Evolutionary conservation across 2,797 vertebrate genomes (phyloP).

Genomic region (Platyrinchus mystaceus): DNA sequence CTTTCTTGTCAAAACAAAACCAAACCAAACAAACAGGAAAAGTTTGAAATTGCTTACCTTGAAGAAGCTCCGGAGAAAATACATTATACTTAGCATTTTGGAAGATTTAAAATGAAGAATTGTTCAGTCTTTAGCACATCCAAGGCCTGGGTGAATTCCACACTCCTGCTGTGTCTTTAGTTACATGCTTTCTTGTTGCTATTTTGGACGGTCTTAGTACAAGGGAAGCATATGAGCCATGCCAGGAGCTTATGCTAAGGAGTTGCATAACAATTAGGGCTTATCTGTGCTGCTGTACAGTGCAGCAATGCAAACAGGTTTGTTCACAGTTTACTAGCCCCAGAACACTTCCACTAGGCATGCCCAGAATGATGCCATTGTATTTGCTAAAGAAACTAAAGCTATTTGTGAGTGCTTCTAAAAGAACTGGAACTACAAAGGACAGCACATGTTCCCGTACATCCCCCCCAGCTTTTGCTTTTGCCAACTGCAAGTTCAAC

Average conservation of each 20-base stretch:
- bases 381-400: constrained; percentile 72
- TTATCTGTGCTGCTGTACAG: constrained; percentile 74
- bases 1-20: constrained; percentile 18
- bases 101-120: constrained; percentile 44
- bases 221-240: constrained; percentile 74
- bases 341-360: constrained; percentile 73
- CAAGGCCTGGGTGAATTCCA: constrained; percentile 71
- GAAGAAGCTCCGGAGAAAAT: constrained; percentile 85
- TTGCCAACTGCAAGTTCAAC: constrained; percentile 61
- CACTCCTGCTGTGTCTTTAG: constrained; percentile 72
- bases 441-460: constrained; percentile 64
- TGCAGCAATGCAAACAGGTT: constrained; percentile 78
- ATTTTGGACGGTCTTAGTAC: constrained; percentile 82
- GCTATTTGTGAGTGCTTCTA: constrained; percentile 69
- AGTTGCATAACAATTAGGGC: constrained; percentile 81
- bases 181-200: constrained; percentile 81
- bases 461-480: constrained; percentile 32
- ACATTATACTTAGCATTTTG: constrained; percentile 84
- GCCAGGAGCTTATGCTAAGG: constrained; percentile 79
- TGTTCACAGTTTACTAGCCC: constrained; percentile 77
- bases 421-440: constrained; percentile 67
- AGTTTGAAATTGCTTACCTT: constrained; percentile 81
- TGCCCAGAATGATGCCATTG: constrained; percentile 76
- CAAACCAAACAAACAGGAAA: constrained; percentile 43
- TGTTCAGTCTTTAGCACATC: constrained; percentile 56